phyloP scores from a whole-genome alignment of 2,888 invertebrate species.

The Andrena dorsata region DNA sequence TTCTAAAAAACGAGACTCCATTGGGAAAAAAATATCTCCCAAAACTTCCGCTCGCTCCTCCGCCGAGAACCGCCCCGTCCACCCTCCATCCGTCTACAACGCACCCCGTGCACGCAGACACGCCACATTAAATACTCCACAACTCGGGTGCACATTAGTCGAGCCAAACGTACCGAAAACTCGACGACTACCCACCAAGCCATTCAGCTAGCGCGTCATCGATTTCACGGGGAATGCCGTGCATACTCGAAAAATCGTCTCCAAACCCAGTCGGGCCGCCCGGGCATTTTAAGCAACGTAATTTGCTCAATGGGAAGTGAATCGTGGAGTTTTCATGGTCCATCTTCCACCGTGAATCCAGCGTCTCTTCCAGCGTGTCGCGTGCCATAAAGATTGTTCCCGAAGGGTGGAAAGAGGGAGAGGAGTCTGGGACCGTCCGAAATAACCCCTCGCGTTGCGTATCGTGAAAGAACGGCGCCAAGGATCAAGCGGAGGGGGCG shows the following conservation, averaged over 20 bases:
- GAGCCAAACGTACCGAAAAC: neutral
- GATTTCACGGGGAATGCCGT: slow-evolving; percentile 68
- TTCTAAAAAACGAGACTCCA: too few species aligned
- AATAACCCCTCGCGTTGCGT: slow-evolving; percentile 52
- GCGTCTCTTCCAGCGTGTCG: slow-evolving; percentile 34
- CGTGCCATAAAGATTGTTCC: slow-evolving; percentile 64
- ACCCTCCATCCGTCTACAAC: neutral
- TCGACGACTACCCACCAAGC: slow-evolving; percentile 7
- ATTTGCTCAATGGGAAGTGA: slow-evolving; percentile 69
- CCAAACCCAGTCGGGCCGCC: slow-evolving; percentile 34
- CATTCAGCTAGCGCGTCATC: slow-evolving; percentile 59
- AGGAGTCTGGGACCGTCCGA: slow-evolving; percentile 15
- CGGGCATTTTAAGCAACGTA: slow-evolving; percentile 69
- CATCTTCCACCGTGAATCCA: slow-evolving; percentile 66
- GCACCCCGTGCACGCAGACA: neutral
- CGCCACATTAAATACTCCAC: slow-evolving; percentile 27
- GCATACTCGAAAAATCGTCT: slow-evolving; percentile 58
- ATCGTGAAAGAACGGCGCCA: slow-evolving; percentile 52
- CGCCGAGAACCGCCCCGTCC: neutral
- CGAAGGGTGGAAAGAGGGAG: neutral
- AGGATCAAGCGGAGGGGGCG: slow-evolving; percentile 29
- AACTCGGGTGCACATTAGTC: neutral
- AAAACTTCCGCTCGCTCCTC: neutral
- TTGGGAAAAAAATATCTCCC: neutral
- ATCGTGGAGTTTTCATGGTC: slow-evolving; percentile 72